Base-by-base conservation (phyloP, 2,113 vertebrate genomes). In the Vulpes lagopus region DNA sequence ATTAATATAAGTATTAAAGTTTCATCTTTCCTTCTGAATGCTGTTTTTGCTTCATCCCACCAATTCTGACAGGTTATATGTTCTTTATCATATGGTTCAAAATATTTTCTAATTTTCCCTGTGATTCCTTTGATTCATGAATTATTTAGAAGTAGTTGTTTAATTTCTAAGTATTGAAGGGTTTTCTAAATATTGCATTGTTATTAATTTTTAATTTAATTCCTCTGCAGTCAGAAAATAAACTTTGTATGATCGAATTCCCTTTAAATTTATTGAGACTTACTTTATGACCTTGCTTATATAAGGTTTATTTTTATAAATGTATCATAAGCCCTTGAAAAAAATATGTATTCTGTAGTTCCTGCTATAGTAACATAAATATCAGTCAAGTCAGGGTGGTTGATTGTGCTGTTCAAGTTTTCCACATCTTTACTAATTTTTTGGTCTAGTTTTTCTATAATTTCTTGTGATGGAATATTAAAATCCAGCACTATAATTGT, bases 191-290 rank as follows among this genome's bases (percentile, higher is more conserved):
- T 69, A 57, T 53, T 69, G 2, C 89, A 95, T 59, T 71, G 23
- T 69, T 76, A 87, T 60, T 96, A 96, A 69, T 83, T 83, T 95
- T 97, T 79, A 79, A 60, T 93, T 92, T 89, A 86, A 73, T 73
- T 95, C 15, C 53, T 81, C 59, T 92, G 0, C 2, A 67, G 20
- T 87, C 49, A 49, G 78, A 89, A 78, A 53, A 35, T n/a, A 92
- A 32, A 87, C 1, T 88, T 93, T 85, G 27, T 67, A 74, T 51
- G 19, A 86, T 89, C 78, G 82, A 91, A 78, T 90, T 59, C 49
- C 19, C 17, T 73, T 93, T 49, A 73, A 78, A 84, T 84, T 38
- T 88, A 59, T 88, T 67, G 49, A 86, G 49, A 81, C 11, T 78
- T 85, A 11, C 65, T 74, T 95, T 76, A 73, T 86, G 69, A 12